Evolutionary conservation across 2,113 vertebrate genomes (phyloP), one percentile per base, ranked within the genome.

Genomic region (Puffinus mauretanicus): DNA sequence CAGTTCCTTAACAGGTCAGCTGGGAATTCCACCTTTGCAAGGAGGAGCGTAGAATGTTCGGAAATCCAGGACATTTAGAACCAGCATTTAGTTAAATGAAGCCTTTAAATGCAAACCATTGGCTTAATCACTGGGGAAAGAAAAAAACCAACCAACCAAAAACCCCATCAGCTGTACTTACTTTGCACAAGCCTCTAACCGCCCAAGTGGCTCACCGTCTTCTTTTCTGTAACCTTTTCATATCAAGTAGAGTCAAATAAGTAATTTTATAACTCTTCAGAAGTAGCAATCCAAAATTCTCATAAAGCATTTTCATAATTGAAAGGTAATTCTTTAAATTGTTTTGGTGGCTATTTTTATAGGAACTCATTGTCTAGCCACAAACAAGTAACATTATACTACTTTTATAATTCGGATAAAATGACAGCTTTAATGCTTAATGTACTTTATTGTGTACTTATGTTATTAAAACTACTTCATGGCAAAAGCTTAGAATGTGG

Each of bases 141-240:
- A 36, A 71, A 40, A 25, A 38, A 34, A 38, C 4, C 29, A 65
- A 29, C 10, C 40, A 67, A 60, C 14, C 17, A 24, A 26, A 8
- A 20, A 3, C 19, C 4, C 40, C 58, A 20, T 4, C 12, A 57
- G 70, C 34, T 17, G 44, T 51, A 97, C 99, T 98, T 90, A 99
- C 99, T 98, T 99, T 42, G 98, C 99, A 96, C 99, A 99, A 10
- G 99, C 98, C 29, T 98, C 72, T 61, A 99, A 93, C 55, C 97
- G 97, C 61, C 98, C 98, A 42, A 91, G 62, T 15, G 95, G 81
- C 4, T 93, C 93, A 8, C 79, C 60, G 61, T 97, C 44, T 57
- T 27, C 17, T 61, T 3, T 88, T 4, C 12, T 30, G 60, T n/a
- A 40, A 67, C 86, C 97, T 98, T 95, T 90, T 49, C 4, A 7